These are phyloP conservation scores for Cuculus canorus DNA, from an alignment of 2,797 vertebrate species.

Conservation along the genomic window DNA sequence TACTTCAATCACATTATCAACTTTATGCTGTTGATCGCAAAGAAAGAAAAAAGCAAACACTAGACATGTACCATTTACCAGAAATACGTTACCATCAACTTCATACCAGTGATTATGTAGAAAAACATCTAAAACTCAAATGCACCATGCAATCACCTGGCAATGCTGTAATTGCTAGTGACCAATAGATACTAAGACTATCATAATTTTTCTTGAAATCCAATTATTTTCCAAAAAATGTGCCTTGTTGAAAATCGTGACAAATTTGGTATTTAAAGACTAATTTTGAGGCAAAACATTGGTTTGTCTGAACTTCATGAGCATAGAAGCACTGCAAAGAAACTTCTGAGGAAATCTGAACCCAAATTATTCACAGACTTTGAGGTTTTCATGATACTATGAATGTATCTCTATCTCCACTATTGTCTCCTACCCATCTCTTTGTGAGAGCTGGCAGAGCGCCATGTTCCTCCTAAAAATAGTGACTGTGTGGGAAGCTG, in stretches of 20 bases:
- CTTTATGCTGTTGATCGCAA: slow-evolving; percentile 31
- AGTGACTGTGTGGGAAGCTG: neutral
- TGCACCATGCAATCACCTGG: neutral
- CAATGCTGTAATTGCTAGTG: neutral
- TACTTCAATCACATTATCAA: slow-evolving; percentile 47
- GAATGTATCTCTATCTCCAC: neutral
- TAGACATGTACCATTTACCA: neutral
- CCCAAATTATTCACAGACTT: neutral
- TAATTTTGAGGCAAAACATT: neutral
- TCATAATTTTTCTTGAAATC: neutral
- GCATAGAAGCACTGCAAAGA: neutral
- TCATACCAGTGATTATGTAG: neutral
- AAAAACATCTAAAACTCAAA: neutral
- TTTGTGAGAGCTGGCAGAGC: neutral
- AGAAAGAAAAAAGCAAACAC: neutral
- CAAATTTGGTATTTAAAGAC: neutral
- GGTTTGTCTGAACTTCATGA: neutral
- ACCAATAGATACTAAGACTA: neutral
- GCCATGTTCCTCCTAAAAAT: neutral
- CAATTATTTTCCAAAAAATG: neutral
- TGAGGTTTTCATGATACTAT: neutral
- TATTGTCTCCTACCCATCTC: neutral
- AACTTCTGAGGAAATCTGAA: neutral
- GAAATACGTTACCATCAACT: neutral
- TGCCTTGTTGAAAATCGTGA: neutral